Conservation (phyloP, 2,888 invertebrate species). For the Andricus quercusramuli region DNA sequence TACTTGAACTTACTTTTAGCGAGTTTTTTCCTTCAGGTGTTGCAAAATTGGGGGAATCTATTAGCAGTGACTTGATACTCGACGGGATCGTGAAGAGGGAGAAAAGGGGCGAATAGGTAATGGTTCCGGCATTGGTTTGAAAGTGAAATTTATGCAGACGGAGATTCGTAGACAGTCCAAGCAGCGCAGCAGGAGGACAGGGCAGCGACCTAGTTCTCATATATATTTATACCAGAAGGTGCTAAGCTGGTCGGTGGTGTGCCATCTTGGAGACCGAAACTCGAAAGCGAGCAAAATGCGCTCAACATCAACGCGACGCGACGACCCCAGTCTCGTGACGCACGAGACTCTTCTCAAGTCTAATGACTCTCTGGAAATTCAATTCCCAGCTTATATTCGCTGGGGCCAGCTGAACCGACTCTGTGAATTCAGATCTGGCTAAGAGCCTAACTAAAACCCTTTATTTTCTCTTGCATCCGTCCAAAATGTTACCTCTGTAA, state of each 20-base stretch:
- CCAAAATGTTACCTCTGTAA: neutral
- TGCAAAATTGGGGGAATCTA: neutral
- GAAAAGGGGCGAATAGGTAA: neutral
- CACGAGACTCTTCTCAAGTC: conserved; percentile 61
- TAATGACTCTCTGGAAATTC: conserved; percentile 58
- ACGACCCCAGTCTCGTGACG: conserved; percentile 61
- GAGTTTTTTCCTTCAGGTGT: neutral
- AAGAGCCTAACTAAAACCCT: conserved; percentile 25
- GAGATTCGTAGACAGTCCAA: conserved; percentile 48
- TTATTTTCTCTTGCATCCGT: conserved; percentile 4
- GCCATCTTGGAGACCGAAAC: conserved; percentile 59
- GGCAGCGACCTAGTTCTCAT: conserved; percentile 68
- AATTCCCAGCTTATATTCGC: conserved; percentile 52
- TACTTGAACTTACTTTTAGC: neutral
- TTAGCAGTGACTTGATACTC: neutral
- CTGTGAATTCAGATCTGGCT: conserved; percentile 18
- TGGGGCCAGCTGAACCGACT: neutral
- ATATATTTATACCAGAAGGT: conserved; percentile 72
- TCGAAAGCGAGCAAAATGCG: conserved; percentile 42
- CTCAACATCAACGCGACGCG: conserved; percentile 32
- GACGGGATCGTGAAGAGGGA: neutral
- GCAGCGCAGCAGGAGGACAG: conserved; percentile 53
- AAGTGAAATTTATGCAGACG: conserved; percentile 52
- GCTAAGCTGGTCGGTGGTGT: conserved; percentile 62
- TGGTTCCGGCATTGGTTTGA: conserved; percentile 31